Evolutionary conservation across 1,140 invertebrate genomes (phyloP).

Genomic region (Drosophila arawakana): DNA sequence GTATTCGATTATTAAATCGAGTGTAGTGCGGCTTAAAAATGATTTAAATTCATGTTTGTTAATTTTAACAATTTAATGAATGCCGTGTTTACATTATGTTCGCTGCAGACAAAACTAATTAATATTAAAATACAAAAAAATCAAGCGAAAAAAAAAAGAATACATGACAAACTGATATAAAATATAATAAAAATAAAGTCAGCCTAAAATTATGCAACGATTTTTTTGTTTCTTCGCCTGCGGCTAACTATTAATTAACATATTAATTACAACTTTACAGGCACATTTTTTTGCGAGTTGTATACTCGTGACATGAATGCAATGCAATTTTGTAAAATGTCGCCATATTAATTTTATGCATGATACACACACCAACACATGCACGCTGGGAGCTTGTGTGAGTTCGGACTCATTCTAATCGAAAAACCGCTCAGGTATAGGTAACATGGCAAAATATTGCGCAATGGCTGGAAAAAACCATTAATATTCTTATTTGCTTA

Average conservation of each 20-base stretch:
- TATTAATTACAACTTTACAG: slow-evolving; percentile 80
- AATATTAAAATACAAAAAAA: slow-evolving; percentile 71
- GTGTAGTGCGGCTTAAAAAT: slow-evolving; percentile 19
- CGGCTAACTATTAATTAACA: slow-evolving; percentile 80
- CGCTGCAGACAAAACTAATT: slow-evolving; percentile 68
- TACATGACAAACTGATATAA: neutral
- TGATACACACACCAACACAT: slow-evolving; percentile 11
- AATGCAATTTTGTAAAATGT: slow-evolving; percentile 79
- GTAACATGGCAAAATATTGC: slow-evolving; percentile 70
- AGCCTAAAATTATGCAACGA: slow-evolving; percentile 72
- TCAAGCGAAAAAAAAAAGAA: too few relatives aligned
- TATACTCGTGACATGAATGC: slow-evolving; percentile 62
- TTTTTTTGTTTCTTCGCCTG: slow-evolving; percentile 55
- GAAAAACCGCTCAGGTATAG: slow-evolving; percentile 74
- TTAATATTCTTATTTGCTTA: slow-evolving; percentile 83
- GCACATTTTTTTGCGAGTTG: slow-evolving; percentile 13
- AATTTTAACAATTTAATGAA: slow-evolving; percentile 25
- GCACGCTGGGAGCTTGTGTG: neutral
- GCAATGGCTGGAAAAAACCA: slow-evolving; percentile 82
- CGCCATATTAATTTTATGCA: slow-evolving; percentile 79
- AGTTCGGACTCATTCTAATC: slow-evolving; percentile 59
- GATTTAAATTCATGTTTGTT: slow-evolving; percentile 49
- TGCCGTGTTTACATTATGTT: slow-evolving; percentile 46
- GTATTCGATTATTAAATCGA: slow-evolving; percentile 29
- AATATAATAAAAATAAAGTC: slow-evolving; percentile 40